These are phyloP conservation scores for Thripadectes ignobilis DNA, from an alignment of 2,797 vertebrate species.

Conservation along the genomic window DNA sequence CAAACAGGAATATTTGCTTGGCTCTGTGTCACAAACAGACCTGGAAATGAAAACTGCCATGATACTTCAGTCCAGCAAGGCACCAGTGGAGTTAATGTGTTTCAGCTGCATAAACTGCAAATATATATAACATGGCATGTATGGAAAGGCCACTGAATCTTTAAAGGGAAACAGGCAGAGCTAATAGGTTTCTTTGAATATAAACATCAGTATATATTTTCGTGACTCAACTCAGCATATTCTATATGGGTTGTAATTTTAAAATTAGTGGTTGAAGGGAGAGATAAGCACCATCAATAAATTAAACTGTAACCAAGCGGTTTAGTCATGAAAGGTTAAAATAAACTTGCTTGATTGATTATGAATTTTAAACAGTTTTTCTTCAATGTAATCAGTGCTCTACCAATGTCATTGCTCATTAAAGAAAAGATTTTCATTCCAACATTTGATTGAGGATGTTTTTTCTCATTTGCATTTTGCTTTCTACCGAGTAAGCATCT, in stretches of 20 bases:
- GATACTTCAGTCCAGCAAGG: not conserved
- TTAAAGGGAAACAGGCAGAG: slow-evolving; percentile 62
- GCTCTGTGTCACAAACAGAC: not conserved
- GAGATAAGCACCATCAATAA: slow-evolving; percentile 75
- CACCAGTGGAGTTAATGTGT: slow-evolving; percentile 51
- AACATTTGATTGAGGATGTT: slow-evolving; percentile 81
- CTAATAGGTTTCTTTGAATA: slow-evolving; percentile 67
- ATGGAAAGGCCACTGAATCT: slow-evolving; percentile 55
- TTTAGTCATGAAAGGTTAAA: slow-evolving; percentile 83
- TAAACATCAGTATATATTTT: slow-evolving; percentile 76
- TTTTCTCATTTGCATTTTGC: slow-evolving; percentile 82
- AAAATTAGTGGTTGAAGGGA: slow-evolving; percentile 74
- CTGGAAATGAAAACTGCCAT: not conserved
- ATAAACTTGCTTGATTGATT: slow-evolving; percentile 84
- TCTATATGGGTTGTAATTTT: slow-evolving; percentile 73
- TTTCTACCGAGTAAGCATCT: slow-evolving; percentile 79
- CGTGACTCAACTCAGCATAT: slow-evolving; percentile 71
- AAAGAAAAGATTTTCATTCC: slow-evolving; percentile 83
- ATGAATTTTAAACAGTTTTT: slow-evolving; percentile 84
- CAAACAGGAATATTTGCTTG: not conserved
- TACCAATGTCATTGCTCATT: slow-evolving; percentile 81
- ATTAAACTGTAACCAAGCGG: slow-evolving; percentile 73
- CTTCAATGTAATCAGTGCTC: slow-evolving; percentile 82
- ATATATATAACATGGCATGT: slow-evolving; percentile 29
- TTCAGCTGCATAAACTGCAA: slow-evolving; percentile 45